Percentiles rank a stretch among this genome's conserved stretches.
These are phyloP conservation scores for Nycticryphes semicollaris DNA, from an alignment of 2,113 vertebrate genomes.

Conservation along the genomic window DNA sequence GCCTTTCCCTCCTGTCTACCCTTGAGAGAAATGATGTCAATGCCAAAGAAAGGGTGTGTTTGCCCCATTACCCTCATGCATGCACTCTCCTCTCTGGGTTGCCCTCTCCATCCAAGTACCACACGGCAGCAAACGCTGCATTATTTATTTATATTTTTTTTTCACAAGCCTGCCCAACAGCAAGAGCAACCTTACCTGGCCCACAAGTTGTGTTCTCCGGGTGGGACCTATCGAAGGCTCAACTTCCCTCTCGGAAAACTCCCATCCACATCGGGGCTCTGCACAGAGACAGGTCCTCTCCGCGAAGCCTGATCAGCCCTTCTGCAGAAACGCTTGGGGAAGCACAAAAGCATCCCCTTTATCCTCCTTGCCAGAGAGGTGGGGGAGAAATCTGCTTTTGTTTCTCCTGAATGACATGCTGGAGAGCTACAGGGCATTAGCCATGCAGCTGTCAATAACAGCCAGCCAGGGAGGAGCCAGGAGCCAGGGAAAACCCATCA, in stretches of 20 bases:
- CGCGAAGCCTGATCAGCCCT: neutral
- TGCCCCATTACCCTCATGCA: neutral
- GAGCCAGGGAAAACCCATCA: neutral
- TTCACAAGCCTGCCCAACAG: neutral
- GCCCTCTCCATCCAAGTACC: neutral
- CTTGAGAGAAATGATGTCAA: fast-evolving
- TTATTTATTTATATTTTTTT: neutral
- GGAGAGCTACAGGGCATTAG: slow-evolving; percentile 7
- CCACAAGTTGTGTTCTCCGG: neutral
- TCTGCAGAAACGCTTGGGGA: neutral
- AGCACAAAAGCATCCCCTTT: slow-evolving; percentile 17
- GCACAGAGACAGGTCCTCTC: neutral
- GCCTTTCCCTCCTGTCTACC: neutral
- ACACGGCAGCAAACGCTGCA: neutral
- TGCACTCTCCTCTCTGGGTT: neutral
- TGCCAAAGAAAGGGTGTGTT: neutral
- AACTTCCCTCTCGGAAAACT: neutral
- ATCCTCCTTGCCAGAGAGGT: neutral
- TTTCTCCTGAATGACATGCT: slow-evolving; percentile 10
- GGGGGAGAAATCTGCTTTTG: slow-evolving; percentile 41
- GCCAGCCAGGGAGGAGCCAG: neutral
- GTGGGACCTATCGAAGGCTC: neutral
- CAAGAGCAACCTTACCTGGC: neutral
- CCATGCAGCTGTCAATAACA: slow-evolving; percentile 36
- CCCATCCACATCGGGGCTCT: neutral